Conservation (phyloP, 2,113 vertebrate genomes). For the Actenoides lindsayi region DNA sequence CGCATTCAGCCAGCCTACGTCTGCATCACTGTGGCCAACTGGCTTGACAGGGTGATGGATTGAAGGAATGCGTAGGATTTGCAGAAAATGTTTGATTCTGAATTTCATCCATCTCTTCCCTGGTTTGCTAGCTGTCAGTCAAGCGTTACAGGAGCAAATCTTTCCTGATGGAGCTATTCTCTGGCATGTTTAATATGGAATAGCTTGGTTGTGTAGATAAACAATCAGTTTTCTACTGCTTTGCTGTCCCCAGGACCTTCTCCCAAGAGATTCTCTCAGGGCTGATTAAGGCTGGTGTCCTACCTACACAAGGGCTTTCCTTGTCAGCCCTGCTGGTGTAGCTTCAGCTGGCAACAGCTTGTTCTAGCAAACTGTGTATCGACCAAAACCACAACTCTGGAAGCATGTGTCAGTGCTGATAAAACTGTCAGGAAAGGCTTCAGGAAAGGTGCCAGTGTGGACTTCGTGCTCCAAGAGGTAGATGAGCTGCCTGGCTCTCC, state of each 20-base stretch:
- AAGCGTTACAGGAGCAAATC: neutral
- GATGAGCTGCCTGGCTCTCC: neutral
- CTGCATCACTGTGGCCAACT: neutral
- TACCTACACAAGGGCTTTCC: neutral
- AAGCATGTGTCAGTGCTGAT: neutral
- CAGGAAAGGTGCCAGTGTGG: neutral
- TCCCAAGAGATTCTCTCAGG: neutral
- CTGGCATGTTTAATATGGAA: neutral
- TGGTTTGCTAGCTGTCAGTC: neutral
- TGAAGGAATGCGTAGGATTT: neutral
- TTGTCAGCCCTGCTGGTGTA: neutral
- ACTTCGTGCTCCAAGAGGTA: neutral
- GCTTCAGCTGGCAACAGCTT: neutral
- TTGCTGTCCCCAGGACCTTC: neutral
- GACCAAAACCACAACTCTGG: neutral
- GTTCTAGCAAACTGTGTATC: neutral
- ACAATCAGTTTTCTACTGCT: neutral
- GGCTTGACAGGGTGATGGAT: slow-evolving; percentile 2
- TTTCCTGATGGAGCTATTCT: neutral
- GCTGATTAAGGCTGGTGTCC: neutral
- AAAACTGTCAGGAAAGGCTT: slow-evolving; percentile 1
- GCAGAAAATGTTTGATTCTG: slow-evolving; percentile 8
- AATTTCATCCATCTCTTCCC: neutral
- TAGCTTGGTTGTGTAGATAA: neutral
- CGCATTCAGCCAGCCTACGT: neutral